phyloP scores from a whole-genome alignment of 2,797 vertebrate species.

The Lophius americanus region DNA sequence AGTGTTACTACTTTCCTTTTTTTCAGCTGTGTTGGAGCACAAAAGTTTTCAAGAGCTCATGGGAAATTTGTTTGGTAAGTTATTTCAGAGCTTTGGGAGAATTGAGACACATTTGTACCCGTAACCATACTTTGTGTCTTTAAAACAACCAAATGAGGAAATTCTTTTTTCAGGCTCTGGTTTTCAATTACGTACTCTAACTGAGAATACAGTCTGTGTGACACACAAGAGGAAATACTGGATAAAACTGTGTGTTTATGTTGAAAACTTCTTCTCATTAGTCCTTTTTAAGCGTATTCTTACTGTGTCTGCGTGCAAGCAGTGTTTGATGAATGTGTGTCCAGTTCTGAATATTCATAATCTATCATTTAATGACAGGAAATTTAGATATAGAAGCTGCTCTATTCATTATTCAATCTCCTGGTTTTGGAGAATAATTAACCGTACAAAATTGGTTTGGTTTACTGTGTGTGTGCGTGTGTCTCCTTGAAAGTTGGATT shows the following conservation, averaged over 20 bases:
- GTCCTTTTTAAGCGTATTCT: conserved; percentile 14
- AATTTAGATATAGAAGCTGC: too few relatives aligned
- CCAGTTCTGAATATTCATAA: conserved; percentile 16
- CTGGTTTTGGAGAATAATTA: too few relatives aligned
- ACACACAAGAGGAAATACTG: background rate
- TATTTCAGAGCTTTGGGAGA: conserved; percentile 23
- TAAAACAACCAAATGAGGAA: too few relatives aligned
- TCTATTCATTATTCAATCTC: too few relatives aligned
- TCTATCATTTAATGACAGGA: conserved; percentile 10
- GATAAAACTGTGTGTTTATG: too few relatives aligned
- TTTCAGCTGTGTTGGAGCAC: conserved; percentile 29
- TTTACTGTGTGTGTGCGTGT: background rate
- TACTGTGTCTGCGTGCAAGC: conserved; percentile 6
- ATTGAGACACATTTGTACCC: conserved; percentile 20
- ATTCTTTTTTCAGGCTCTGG: conserved; percentile 3
- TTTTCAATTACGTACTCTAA: conserved; percentile 12
- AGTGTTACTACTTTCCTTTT: conserved; percentile 31
- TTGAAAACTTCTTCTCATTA: background rate
- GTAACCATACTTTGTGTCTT: background rate
- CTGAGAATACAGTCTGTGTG: background rate
- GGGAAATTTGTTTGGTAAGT: conserved; percentile 18
- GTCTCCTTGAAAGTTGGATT: too few relatives aligned
- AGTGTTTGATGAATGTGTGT: conserved; percentile 26
- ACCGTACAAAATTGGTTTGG: background rate
- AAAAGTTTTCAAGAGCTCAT: conserved; percentile 36